Evolutionary conservation across 2,888 invertebrate species (phyloP).

Genomic region (Leptopilina myrica): DNA sequence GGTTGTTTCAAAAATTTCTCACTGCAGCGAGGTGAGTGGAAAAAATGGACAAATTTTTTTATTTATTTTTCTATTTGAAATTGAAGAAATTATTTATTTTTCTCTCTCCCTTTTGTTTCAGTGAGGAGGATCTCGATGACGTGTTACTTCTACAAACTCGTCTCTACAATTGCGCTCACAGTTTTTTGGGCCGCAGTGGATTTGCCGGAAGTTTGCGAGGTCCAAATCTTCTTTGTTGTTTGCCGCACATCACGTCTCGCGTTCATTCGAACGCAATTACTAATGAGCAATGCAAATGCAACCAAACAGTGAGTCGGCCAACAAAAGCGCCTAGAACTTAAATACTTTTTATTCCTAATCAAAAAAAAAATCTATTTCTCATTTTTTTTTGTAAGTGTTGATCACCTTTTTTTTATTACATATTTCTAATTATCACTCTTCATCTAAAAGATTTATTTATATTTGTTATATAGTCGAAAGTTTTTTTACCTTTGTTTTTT

Average conservation of each 20-base stretch:
- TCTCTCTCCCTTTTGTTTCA: constrained; percentile 75
- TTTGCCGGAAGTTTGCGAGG: constrained; percentile 74
- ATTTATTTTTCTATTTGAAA: background rate
- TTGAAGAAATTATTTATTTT: constrained; percentile 17
- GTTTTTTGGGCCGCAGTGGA: constrained; percentile 80
- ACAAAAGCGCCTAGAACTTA: constrained; percentile 69
- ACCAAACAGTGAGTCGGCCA: constrained; percentile 66
- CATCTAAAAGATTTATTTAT: background rate
- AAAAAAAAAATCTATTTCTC: constrained; percentile 41
- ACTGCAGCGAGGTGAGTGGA: constrained; percentile 79
- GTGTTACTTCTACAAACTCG: constrained; percentile 81
- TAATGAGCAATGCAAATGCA: constrained; percentile 74
- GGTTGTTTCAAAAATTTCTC: constrained; percentile 81
- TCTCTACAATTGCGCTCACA: constrained; percentile 80
- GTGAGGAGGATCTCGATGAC: constrained; percentile 86
- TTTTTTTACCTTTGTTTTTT: constrained; percentile 42
- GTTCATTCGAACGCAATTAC: constrained; percentile 72
- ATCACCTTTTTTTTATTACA: background rate
- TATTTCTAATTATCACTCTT: background rate
- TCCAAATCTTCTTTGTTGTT: constrained; percentile 71
- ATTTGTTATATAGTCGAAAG: constrained; percentile 19
- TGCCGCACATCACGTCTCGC: constrained; percentile 74
- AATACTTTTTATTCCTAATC: constrained; percentile 49
- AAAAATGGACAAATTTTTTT: background rate
- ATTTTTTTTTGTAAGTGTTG: constrained; percentile 17